Percentiles rank a stretch among this genome's conserved stretches.
Conservation (phyloP, 2,888 invertebrate species). For the Drosophila mimica region DNA sequence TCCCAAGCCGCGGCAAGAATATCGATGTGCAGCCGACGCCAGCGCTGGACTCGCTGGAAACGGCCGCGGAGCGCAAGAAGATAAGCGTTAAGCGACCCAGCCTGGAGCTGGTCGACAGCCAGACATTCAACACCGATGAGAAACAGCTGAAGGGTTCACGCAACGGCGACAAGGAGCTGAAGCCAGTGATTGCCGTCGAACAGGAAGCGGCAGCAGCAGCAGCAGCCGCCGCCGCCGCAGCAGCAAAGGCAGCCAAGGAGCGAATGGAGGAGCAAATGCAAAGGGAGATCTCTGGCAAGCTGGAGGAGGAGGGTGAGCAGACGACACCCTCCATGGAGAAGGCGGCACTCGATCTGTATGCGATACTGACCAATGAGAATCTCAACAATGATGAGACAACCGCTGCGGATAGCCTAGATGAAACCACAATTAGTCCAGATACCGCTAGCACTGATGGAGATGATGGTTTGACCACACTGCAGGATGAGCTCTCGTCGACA, state of each 20-base stretch:
- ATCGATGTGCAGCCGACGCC: slow-evolving; percentile 86
- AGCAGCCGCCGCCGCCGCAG: slow-evolving; percentile 61
- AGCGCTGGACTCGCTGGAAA: slow-evolving; percentile 88
- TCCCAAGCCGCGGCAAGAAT: slow-evolving; percentile 89
- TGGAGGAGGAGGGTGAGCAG: slow-evolving; percentile 73
- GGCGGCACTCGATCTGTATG: slow-evolving; percentile 93
- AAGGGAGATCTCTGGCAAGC: slow-evolving; percentile 43
- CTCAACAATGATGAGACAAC: slow-evolving; percentile 86
- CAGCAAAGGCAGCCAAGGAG: slow-evolving; percentile 55
- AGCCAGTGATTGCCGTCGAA: slow-evolving; percentile 74
- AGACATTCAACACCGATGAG: slow-evolving; percentile 90
- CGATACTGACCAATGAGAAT: slow-evolving; percentile 89
- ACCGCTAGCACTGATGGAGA: slow-evolving; percentile 81
- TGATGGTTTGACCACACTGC: slow-evolving; percentile 82
- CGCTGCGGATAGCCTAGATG: slow-evolving; percentile 75
- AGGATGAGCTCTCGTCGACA: slow-evolving; percentile 86
- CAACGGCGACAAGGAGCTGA: slow-evolving; percentile 81
- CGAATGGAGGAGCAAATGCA: slow-evolving; percentile 44
- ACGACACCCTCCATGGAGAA: slow-evolving; percentile 91
- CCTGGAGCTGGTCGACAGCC: slow-evolving; percentile 92
- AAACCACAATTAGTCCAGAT: slow-evolving; percentile 82
- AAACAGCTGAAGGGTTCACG: slow-evolving; percentile 83
- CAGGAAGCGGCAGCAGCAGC: slow-evolving; percentile 78
- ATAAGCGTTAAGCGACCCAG: slow-evolving; percentile 88
- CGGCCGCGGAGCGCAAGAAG: slow-evolving; percentile 84